Evolutionary conservation across 2,113 vertebrate genomes (phyloP).

Genomic region (Alligator sinensis): DNA sequence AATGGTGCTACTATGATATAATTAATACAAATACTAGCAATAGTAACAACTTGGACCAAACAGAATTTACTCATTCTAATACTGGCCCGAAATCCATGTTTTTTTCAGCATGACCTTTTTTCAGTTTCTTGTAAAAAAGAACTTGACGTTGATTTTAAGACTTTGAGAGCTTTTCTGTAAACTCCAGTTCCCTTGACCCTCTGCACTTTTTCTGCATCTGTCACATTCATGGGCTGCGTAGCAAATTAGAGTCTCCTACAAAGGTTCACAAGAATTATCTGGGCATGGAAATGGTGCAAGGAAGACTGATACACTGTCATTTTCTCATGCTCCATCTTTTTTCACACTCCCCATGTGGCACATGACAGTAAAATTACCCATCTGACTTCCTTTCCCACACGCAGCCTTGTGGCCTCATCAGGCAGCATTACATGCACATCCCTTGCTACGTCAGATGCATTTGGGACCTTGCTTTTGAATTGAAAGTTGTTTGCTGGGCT

Average conservation of each 20-base stretch:
- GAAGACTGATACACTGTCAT: slow-evolving; percentile 55
- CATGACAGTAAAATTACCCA: slow-evolving; percentile 70
- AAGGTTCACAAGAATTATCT: slow-evolving; percentile 46
- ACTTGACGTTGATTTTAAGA: not conserved
- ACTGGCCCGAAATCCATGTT: too few relatives aligned
- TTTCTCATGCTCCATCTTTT: slow-evolving; percentile 70
- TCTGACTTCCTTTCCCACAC: slow-evolving; percentile 62
- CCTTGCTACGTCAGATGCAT: slow-evolving; percentile 23
- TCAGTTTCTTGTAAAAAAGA: not conserved
- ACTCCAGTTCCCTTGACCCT: not conserved
- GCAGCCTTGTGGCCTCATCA: slow-evolving; percentile 38
- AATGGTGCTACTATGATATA: not conserved
- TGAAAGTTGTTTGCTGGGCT: slow-evolving; percentile 39
- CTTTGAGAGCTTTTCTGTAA: not conserved
- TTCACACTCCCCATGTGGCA: slow-evolving; percentile 58
- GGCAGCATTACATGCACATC: slow-evolving; percentile 3
- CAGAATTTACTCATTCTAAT: not conserved
- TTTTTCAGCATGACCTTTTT: not conserved
- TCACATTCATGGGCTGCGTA: not conserved
- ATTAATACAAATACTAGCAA: not conserved
- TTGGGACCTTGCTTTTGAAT: slow-evolving; percentile 14
- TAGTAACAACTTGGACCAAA: not conserved
- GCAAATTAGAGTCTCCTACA: slow-evolving; percentile 29
- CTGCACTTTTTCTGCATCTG: not conserved
- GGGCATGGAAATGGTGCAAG: slow-evolving; percentile 65